These are phyloP conservation scores for Hermetia illucens DNA, from an alignment of 1,140 invertebrate species.

Conservation along the genomic window DNA sequence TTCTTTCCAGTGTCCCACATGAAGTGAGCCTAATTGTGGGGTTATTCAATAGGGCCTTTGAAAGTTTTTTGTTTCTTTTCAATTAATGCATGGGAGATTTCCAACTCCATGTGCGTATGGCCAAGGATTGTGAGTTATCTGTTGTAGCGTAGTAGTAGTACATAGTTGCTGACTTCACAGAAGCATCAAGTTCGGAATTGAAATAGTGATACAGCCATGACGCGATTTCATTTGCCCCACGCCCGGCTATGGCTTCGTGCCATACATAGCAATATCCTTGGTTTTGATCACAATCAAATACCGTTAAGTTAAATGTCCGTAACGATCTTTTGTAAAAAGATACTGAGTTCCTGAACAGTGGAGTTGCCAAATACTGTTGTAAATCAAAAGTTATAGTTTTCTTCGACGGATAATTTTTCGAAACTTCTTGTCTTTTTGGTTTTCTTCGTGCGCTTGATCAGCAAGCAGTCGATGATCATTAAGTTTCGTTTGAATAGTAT, in stretches of 20 bases:
- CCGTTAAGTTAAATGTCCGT: constrained; percentile 28
- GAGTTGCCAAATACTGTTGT: constrained; percentile 25
- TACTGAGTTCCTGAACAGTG: constrained; percentile 14
- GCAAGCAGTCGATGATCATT: no score
- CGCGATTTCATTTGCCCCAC: constrained; percentile 12
- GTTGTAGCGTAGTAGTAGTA: constrained; percentile 7
- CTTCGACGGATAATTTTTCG: no score
- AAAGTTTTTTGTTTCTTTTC: constrained; percentile 15
- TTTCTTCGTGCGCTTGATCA: no score
- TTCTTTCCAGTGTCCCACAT: constrained; percentile 6
- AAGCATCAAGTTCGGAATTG: constrained; percentile 5
- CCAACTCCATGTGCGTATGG: constrained; percentile 22
- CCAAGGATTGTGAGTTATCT: constrained; percentile 24
- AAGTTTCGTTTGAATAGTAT: no score
- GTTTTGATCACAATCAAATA: constrained; percentile 15
- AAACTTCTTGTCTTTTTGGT: no score
- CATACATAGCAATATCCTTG: constrained; percentile 22
- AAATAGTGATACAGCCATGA: constrained; percentile 17
- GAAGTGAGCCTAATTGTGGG: constrained; percentile 10
- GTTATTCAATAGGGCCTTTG: constrained; percentile 10
- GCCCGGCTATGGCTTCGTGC: constrained; percentile 18
- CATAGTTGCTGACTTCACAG: constrained; percentile 14
- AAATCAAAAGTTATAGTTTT: constrained; percentile 26
- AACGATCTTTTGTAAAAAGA: constrained; percentile 24
- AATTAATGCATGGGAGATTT: constrained; percentile 18